Percentiles rank a stretch among this genome's conserved stretches.
Conservation (phyloP, 2,113 vertebrate species). For the Fregetta grallaria region DNA sequence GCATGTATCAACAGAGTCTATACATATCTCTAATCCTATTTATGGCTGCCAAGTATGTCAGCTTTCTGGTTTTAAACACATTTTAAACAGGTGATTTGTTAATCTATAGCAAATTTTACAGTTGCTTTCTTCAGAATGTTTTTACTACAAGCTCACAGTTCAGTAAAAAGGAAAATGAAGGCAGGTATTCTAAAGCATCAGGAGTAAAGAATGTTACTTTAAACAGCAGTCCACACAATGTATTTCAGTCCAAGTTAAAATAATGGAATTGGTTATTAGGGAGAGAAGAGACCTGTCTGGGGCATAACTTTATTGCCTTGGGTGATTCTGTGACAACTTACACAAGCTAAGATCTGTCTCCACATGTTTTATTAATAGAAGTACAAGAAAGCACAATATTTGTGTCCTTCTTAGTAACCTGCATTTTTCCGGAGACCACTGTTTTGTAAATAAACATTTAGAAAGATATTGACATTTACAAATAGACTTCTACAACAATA, state of each 20-base stretch:
- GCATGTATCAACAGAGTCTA: not conserved
- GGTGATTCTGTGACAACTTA: not conserved
- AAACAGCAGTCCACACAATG: not conserved
- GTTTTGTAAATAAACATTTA: not conserved
- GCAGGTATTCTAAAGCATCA: not conserved
- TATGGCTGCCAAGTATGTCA: not conserved
- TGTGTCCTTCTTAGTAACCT: not conserved
- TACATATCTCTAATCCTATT: not conserved
- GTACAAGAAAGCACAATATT: not conserved
- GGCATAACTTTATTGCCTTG: not conserved
- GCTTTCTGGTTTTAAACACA: not conserved
- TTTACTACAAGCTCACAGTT: not conserved
- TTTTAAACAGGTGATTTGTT: not conserved
- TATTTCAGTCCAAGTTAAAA: not conserved
- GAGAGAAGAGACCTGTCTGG: not conserved
- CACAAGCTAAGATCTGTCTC: not conserved
- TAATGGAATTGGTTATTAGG: not conserved
- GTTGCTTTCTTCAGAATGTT: not conserved
- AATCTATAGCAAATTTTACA: not conserved
- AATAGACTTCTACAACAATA: not conserved
- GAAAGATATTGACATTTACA: not conserved
- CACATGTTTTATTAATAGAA: not conserved
- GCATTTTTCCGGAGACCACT: not conserved
- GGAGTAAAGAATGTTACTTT: not conserved
- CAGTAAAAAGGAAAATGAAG: not conserved